These are phyloP conservation scores for Oxyteleia sp. DNA, from an alignment of 2,888 invertebrate species.

Conservation along the genomic window DNA sequence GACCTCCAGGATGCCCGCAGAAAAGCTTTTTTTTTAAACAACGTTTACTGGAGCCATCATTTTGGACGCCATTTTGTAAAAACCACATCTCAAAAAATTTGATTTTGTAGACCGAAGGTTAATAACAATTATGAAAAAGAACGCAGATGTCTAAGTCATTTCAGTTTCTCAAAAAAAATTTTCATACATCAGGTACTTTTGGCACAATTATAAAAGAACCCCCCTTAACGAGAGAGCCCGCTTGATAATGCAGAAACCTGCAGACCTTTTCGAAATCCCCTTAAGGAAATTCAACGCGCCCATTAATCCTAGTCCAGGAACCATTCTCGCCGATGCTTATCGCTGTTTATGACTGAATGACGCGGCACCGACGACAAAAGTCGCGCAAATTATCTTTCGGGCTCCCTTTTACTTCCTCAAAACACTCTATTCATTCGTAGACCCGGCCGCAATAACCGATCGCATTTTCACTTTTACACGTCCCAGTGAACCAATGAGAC, in stretches of 20 bases:
- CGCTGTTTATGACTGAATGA: conserved; percentile 47
- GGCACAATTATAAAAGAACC: no score
- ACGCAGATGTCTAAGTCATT: no score
- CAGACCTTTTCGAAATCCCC: neutral
- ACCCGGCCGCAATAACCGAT: conserved; percentile 40
- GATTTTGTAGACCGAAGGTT: no score
- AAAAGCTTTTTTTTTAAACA: no score
- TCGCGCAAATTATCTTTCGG: conserved; percentile 46
- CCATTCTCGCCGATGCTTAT: conserved; percentile 27
- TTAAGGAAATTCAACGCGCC: conserved; percentile 20
- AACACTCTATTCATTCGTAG: conserved; percentile 39
- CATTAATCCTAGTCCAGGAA: conserved; percentile 10
- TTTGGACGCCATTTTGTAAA: no score
- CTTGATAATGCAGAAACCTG: conserved; percentile 24
- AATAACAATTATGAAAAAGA: no score
- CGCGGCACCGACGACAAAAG: conserved; percentile 23
- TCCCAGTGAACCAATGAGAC: conserved; percentile 49
- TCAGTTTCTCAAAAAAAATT: no score
- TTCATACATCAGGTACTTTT: no score
- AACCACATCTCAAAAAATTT: no score
- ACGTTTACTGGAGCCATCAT: no score
- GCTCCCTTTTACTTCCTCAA: conserved; percentile 48
- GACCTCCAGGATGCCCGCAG: no score
- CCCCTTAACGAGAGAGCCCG: neutral
- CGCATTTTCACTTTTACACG: conserved; percentile 61